Base-by-base conservation (phyloP, 1,140 invertebrate genomes). In the Monochamus saltuarius region DNA sequence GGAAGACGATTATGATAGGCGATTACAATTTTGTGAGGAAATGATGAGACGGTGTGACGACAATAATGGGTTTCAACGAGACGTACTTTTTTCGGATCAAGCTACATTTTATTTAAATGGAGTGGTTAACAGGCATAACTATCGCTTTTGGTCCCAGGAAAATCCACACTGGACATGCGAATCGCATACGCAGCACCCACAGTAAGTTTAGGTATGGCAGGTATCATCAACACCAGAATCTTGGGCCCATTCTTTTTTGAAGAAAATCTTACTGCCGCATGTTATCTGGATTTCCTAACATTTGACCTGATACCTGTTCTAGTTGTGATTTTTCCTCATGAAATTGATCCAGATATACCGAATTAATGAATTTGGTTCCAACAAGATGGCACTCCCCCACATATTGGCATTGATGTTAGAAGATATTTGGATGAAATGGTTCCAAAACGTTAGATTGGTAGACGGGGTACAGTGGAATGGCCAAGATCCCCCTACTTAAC, bases 11-110 rank as follows among this genome's bases (percentile, higher is more conserved):
- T 38, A 38, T 52, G 50, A 52, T 37, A 52, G 50, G 36, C 29
- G 36, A 13, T 52, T 52, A 13, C 50, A 52, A 52, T 52, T 52
- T 52, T 52, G 50, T 52, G 34, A 37, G 29, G 50, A 52, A 52
- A 52, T 35, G 19, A 35, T 37, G 50, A 29, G 22, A 16, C 22
- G 29, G 22, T n/a, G 35, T 52, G 50, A 36, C 22, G 35, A 34
- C 9, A 52, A 36, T 37, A 52, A 37, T 52, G 34, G 29, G 1
- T 52, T 52, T 52, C 50, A 11, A 52, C 50, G 36, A 14, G 38
- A 52, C 13, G 38, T 52, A 52, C 50, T 49, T 16, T 52, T 37
- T 52, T 36, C n/a, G 34, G 50, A 52, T 36, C 1, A 52, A 52
- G 34, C 50, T 52, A 52, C 29, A 4, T 36, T 52, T 52, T 37